These are phyloP conservation scores for Phylloscopus trochiloides DNA, from an alignment of 2,113 vertebrate genomes.

Conservation along the genomic window DNA sequence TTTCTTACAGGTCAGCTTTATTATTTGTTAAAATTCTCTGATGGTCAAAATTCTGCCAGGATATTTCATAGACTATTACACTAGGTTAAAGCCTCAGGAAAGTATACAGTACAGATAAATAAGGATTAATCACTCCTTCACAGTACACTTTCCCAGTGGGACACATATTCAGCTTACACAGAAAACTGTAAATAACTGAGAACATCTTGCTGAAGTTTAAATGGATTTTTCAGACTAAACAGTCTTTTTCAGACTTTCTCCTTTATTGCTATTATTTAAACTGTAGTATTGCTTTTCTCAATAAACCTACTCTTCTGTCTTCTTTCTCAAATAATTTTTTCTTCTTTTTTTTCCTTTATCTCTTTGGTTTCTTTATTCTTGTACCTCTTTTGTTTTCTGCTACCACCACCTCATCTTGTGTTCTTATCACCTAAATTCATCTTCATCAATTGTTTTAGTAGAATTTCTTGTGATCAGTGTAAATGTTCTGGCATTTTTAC, in stretches of 20 bases:
- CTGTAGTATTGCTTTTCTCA: not conserved
- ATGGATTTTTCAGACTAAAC: not conserved
- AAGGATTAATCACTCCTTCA: not conserved
- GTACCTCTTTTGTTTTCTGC: not conserved
- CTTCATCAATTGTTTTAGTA: not conserved
- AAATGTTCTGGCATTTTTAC: not conserved
- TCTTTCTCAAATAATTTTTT: not conserved
- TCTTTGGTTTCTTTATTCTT: not conserved
- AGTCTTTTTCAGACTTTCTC: not conserved
- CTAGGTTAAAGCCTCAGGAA: not conserved
- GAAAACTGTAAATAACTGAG: not conserved
- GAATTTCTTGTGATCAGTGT: not conserved
- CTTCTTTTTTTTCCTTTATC: not conserved
- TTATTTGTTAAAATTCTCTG: not conserved
- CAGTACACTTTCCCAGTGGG: not conserved
- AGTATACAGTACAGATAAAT: not conserved
- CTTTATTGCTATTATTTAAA: not conserved
- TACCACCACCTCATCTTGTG: fast-evolving
- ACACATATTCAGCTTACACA: not conserved
- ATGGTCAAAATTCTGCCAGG: not conserved
- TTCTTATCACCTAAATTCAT: not conserved
- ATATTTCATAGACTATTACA: not conserved
- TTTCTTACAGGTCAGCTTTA: not conserved
- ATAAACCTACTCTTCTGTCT: not conserved
- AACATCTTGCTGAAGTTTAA: not conserved